phyloP scores from a whole-genome alignment of 2,797 vertebrate genomes.

The Limosa lapponica region DNA sequence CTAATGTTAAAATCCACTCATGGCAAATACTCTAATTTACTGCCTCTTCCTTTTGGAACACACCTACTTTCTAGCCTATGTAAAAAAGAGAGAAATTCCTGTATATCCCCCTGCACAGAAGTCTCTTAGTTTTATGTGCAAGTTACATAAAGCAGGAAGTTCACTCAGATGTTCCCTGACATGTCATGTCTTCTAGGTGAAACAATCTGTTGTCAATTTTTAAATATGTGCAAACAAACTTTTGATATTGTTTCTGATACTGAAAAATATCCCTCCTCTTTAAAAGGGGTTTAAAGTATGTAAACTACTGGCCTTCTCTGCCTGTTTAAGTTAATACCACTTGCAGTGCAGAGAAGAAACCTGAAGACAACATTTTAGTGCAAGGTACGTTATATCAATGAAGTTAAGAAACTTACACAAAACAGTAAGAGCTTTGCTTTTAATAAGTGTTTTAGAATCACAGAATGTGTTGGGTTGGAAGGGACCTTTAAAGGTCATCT shows the following conservation, averaged over 20 bases:
- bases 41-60: not conserved
- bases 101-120: not conserved
- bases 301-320: not conserved
- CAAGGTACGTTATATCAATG: not conserved
- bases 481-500: too few species aligned
- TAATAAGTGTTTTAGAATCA: not conserved
- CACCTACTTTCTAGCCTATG: not conserved
- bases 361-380: not conserved
- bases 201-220: not conserved
- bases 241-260: not conserved
- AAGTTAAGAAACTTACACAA: not conserved
- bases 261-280: not conserved
- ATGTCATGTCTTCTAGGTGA: not conserved
- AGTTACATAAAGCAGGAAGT: not conserved
- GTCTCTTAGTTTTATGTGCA: not conserved
- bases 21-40: not conserved
- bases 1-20: not conserved
- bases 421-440: not conserved
- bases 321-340: not conserved
- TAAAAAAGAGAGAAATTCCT: not conserved
- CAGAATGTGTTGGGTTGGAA: too few species aligned
- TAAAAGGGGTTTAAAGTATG: not conserved
- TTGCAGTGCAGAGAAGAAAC: not conserved
- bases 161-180: not conserved
- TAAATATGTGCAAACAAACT: not conserved